Base-by-base conservation (phyloP, 1,140 invertebrate species). In the Pseudomyrmex flavicornis region DNA sequence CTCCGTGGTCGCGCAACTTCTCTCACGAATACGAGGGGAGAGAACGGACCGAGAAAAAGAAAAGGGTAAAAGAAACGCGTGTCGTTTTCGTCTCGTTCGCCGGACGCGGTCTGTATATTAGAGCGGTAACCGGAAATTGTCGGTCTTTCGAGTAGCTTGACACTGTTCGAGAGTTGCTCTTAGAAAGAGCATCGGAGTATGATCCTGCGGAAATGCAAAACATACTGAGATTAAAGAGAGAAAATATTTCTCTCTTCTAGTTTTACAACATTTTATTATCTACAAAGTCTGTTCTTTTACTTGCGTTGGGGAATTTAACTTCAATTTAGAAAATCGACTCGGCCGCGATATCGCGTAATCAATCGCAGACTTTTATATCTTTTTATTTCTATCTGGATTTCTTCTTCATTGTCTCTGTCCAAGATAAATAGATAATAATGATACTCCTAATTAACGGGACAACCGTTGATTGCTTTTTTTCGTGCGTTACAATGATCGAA, bases 81-180 rank as follows among this genome's bases (percentile, higher is more conserved):
- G 61, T 82, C 85, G 58, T 76, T 70, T 65, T 70, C 69, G 72
- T 83, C 63, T 76, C 76, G 84, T 83, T 82, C 72, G 63, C 50
- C 79, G 76, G 74, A 66, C 50, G 22, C 46, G 72, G 35, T 74
- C 13, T 52, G 56, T 44, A 22, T 87, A 50, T 61, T 20, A 59
- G 52, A 86, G 46, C 48, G 69, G 26, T 74, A 35, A 87, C 86
- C 82, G 69, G 86, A 88, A 87, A 88, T 87, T 88, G 85, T 59
- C n/a, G 63, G 50, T 61, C 46, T 70, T 58, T 70, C 82, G 77
- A 77, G 15, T 58, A 62, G 13, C 79, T 79, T 84, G 59, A 56
- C 84, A 75, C n/a, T 35, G 56, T 74, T 68, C 48, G 17, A 58
- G 68, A 50, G 4, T 50, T 50, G 26, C n/a, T n/a, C n/a, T 77